Evolutionary conservation across 2,113 vertebrate species (phyloP).

Genomic region (Tychaedon coryphoeus): DNA sequence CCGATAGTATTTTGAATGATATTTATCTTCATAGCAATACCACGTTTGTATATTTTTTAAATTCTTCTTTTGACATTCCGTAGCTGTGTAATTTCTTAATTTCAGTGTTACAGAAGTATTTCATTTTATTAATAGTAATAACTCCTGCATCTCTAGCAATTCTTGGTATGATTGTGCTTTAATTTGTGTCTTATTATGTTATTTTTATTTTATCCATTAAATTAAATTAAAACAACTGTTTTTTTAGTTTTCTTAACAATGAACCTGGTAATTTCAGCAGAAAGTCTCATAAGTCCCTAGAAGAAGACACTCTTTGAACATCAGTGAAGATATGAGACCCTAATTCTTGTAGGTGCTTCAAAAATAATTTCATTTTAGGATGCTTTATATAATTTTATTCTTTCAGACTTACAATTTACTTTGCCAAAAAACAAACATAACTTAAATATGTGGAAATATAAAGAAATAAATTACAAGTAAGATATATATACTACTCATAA

Average conservation of each 20-base stretch:
- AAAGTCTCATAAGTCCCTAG: background rate
- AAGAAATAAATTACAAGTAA: background rate
- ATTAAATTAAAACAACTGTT: background rate
- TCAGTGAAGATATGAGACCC: background rate
- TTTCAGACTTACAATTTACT: background rate
- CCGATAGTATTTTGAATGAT: rapidly evolving
- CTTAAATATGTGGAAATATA: background rate
- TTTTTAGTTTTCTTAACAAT: background rate
- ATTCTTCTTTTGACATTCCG: background rate
- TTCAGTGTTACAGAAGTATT: background rate
- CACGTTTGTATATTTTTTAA: background rate
- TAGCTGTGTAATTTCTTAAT: background rate
- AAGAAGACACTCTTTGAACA: background rate
- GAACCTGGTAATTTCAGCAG: background rate
- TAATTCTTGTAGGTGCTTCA: background rate
- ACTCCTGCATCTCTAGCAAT: background rate
- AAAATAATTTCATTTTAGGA: background rate
- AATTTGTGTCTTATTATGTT: background rate
- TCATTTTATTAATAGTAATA: background rate
- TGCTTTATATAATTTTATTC: background rate
- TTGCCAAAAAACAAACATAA: background rate
- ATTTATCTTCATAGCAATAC: background rate
- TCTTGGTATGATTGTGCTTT: background rate
- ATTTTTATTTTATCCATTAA: background rate
- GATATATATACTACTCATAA: background rate